Conservation (phyloP, 2,797 vertebrate genomes). For the Sebastes elongatus region DNA sequence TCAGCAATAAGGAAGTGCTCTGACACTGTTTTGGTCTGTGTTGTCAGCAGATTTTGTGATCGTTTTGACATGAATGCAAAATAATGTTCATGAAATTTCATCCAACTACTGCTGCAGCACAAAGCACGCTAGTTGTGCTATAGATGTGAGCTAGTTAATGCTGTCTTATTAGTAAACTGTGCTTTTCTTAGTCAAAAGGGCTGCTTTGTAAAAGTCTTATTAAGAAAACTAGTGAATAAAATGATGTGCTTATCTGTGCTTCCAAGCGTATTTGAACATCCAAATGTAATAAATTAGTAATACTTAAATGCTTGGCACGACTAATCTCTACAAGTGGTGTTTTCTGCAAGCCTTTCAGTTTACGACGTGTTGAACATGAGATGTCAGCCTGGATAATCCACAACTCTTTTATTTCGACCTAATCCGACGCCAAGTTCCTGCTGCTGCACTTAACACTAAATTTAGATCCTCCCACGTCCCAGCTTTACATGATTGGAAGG, state of each 20-base stretch:
- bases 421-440: constrained; percentile 26
- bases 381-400: constrained; percentile 54
- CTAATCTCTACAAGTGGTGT: not conserved
- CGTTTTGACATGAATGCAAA: no score
- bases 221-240: no score
- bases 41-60: no score
- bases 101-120: no score
- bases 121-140: no score
- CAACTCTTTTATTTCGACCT: constrained; percentile 32
- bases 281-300: not conserved
- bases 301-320: not conserved
- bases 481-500: not conserved
- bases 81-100: no score
- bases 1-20: no score
- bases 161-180: no score
- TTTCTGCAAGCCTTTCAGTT: not conserved
- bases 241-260: not conserved
- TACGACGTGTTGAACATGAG: not conserved
- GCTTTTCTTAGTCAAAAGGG: no score
- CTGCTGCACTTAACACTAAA: constrained; percentile 3
- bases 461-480: constrained; percentile 9
- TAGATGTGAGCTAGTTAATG: no score
- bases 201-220: no score
- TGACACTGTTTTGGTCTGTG: no score
- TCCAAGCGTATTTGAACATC: not conserved